Percentiles rank a stretch among this genome's conserved stretches.
Evolutionary conservation across 1,140 invertebrate genomes (phyloP).

Genomic region (Drosophila rhopaloa): DNA sequence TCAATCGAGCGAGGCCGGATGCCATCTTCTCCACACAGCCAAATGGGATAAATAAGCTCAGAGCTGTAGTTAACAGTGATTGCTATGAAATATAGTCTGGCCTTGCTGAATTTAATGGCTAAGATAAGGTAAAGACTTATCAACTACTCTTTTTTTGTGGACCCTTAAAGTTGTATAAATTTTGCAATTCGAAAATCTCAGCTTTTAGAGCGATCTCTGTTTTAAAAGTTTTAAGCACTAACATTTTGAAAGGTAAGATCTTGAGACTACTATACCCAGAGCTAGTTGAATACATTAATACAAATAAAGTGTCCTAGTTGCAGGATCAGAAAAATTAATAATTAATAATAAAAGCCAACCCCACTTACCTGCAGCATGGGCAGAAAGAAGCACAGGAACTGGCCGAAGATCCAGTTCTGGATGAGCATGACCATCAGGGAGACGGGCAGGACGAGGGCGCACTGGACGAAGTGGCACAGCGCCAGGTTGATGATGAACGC

Average conservation of each 20-base stretch:
- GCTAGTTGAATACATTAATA: too few species aligned
- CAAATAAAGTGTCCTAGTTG: too few species aligned
- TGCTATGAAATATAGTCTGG: background rate
- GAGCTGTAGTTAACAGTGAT: constrained; percentile 31
- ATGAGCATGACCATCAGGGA: constrained; percentile 89
- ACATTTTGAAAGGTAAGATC: too few species aligned
- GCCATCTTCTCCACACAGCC: constrained; percentile 10
- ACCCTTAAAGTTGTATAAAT: too few species aligned
- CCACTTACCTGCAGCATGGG: constrained; percentile 90
- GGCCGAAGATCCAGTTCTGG: constrained; percentile 91
- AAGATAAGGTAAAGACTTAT: too few species aligned
- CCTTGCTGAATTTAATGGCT: background rate
- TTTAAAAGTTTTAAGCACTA: too few species aligned
- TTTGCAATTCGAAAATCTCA: too few species aligned
- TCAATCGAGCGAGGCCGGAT: constrained; percentile 39
- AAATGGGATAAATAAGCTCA: constrained; percentile 33
- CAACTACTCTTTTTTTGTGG: too few species aligned
- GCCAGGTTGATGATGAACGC: constrained; percentile 89
- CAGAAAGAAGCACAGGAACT: constrained; percentile 90
- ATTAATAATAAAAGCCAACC: too few species aligned
- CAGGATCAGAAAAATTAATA: background rate
- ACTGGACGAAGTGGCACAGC: constrained; percentile 89
- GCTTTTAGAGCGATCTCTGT: too few species aligned
- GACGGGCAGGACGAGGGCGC: constrained; percentile 88
- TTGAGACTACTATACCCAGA: too few species aligned